Evolutionary conservation across 2,888 invertebrate species (phyloP), one percentile per base, ranked within the genome.

Genomic region (Syrphus vitripennis): DNA sequence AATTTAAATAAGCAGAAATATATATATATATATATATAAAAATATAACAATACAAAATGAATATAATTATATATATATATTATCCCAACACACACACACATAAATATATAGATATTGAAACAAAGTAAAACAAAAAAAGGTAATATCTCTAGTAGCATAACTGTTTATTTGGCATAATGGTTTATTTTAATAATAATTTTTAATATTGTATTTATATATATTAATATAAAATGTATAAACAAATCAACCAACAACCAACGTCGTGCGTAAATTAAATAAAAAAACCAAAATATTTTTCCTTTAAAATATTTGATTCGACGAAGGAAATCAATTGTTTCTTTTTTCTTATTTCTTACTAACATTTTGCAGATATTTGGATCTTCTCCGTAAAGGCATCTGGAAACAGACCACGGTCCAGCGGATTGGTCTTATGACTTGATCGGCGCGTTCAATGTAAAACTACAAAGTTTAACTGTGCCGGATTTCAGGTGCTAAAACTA

Each of bases 171-270:
- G 84, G 84, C 76, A 77, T 67, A 81, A 76, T 37, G 86, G 82
- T 81, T 86, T 78, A 86, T 81, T 86, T 86, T 65, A 81, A 71
- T 80, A 81, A 71, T 84, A 77, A 78, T 86, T 86, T 81, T 82
- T 70, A 84, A 87, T 79, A 88, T 76, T 87, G 87, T 88, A 87
- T 88, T 79, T 82, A 83, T 84, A 88, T 75, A 77, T 65, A 53
- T 50, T 45, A n/a, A 63, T 67, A 72, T 69, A 69, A 69, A 50
- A 61, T 78, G 72, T 76, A 84, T 69, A 74, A 83, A 83, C 16
- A 65, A 67, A 50, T 24, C 50, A 50, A 50, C 50, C 50, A 74
- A 50, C 24, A 77, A 71, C 74, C 69, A 67, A 69, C 80, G 76
- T 77, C 81, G 76, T 76, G 76, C 84, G 76, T 77, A 78, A 74